Base-by-base conservation (phyloP, 2,113 vertebrate species). In the Psammodynastes pulverulentus region DNA sequence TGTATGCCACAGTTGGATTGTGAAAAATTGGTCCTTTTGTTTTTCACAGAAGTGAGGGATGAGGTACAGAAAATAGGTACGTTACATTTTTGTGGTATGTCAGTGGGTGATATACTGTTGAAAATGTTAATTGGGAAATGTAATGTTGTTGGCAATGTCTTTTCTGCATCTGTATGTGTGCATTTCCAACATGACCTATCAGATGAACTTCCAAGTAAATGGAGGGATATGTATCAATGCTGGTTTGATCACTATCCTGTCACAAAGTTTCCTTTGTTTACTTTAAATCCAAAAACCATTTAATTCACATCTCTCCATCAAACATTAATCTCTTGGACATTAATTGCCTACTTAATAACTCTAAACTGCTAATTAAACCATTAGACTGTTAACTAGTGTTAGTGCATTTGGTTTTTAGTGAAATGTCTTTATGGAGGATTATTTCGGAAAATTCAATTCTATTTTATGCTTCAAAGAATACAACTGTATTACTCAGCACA, bases 311-410 rank as follows among this genome's bases (percentile, higher is more conserved):
- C 67, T 89, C 67, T 85, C 43, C 52, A 58, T 19, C 89, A 72
- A 53, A 46, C 52, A 58, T 92, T 89, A 92, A 89, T 92, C 67
- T 85, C 67, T 89, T 48, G 91, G 91, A 92, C 87, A 92, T 89
- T 92, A 92, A 92, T 89, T 92, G 72, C 91, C 72, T 58, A 85
- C 84, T 92, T 92, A 92, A 92, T 92, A 89, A 92, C 67, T 84
- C 52, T 49, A 92, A 89, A 89, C 48, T 92, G 91, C 91, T 89
- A 89, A 92, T 92, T 92, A 92, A 79, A 43, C 67, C 29, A 89
- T 23, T 49, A 58, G 87, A 84, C 87, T 85, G 72, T 56, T 92
- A 92, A 88, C 45, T 89, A 52, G 67, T 39, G 19, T 58, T 92
- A 56, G 9, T 92, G 26, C 67, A 45, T 46, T 84, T 89, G 51